Percentiles rank a stretch among this genome's conserved stretches.
These are phyloP conservation scores for Ancistrus triradiatus DNA, from an alignment of 2,113 vertebrate species.

Conservation along the genomic window DNA sequence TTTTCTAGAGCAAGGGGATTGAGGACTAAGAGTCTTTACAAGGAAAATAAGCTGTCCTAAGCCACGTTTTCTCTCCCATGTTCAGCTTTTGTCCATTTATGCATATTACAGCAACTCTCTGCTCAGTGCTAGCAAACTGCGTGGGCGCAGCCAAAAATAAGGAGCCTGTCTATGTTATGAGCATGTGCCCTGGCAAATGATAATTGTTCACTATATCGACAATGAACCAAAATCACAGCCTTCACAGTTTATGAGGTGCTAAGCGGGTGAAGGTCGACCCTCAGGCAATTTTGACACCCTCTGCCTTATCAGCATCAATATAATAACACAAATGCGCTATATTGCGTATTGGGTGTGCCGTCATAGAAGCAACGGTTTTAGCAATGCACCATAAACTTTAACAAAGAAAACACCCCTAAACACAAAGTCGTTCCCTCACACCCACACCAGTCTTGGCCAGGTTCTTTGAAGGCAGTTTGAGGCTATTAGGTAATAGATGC, in stretches of 20 bases:
- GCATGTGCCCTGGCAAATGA: too few species aligned
- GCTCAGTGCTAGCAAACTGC: too few species aligned
- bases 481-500: not conserved
- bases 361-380: slow-evolving; percentile 26
- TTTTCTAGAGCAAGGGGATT: too few species aligned
- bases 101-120: too few species aligned
- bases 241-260: slow-evolving; percentile 89
- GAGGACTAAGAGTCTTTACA: too few species aligned
- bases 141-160: too few species aligned
- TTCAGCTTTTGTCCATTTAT: too few species aligned
- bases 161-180: too few species aligned
- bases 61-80: too few species aligned
- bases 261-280: slow-evolving; percentile 70
- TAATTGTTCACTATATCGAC: too few species aligned
- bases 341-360: slow-evolving; percentile 7
- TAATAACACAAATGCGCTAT: slow-evolving; percentile 15
- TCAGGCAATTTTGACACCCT: slow-evolving; percentile 32
- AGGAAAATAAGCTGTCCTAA: too few species aligned
- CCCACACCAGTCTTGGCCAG: slow-evolving; percentile 9
- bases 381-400: slow-evolving; percentile 26
- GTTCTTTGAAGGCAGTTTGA: not conserved
- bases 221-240: slow-evolving; percentile 85
- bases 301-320: slow-evolving; percentile 36
- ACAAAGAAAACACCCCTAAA: slow-evolving; percentile 23
- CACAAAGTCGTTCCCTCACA: slow-evolving; percentile 2